Conservation (phyloP, 1,140 invertebrate species). For the Macrobrachium nipponense region DNA sequence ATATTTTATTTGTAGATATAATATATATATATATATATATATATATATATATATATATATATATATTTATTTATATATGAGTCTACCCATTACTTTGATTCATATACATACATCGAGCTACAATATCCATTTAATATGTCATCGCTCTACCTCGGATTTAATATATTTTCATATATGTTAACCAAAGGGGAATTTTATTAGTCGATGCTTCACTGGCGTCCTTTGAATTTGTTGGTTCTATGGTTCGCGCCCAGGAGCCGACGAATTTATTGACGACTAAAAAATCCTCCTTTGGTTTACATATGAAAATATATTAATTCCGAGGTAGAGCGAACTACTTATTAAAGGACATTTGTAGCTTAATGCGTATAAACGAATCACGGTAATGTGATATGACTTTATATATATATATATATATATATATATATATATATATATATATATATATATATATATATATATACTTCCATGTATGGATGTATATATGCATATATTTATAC, state of each 20-base stretch:
- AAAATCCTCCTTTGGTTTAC: too few species aligned
- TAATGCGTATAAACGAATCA: background rate
- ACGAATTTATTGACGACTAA: too few species aligned
- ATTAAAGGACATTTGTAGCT: too few species aligned
- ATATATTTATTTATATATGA: constrained; percentile 9
- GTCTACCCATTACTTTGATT: background rate
- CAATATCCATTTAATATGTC: too few species aligned
- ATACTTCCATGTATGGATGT: background rate
- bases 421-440: constrained; percentile 10
- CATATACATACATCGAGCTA: background rate
- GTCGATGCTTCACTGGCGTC: too few species aligned
- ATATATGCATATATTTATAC: background rate
- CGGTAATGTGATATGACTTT: background rate
- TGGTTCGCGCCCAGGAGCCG: too few species aligned
- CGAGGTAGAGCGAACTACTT: too few species aligned
- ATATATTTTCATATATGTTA: too few species aligned
- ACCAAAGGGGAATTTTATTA: too few species aligned
- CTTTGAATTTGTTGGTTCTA: too few species aligned
- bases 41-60: constrained; percentile 13
- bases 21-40: constrained; percentile 13
- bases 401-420: constrained; percentile 9
- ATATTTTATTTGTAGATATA: background rate
- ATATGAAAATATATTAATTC: too few species aligned
- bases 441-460: background rate
- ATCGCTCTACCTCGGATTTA: too few species aligned